Conservation (phyloP, 2,888 invertebrate species). For the Ichneumoninae sp. region DNA sequence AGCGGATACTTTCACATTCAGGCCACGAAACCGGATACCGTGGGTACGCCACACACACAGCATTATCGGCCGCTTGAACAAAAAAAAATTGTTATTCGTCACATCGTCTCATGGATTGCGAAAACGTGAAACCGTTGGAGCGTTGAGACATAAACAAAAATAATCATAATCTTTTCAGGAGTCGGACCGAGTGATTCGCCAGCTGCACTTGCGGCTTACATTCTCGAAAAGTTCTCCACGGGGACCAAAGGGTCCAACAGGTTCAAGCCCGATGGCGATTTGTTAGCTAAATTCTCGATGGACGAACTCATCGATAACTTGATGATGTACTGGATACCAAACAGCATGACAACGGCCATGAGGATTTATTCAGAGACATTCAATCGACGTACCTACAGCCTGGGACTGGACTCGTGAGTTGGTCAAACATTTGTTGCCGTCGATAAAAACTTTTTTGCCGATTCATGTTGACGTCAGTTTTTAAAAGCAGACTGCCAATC, state of each 20-base stretch:
- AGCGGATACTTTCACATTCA: slow-evolving; percentile 86
- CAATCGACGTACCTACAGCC: slow-evolving; percentile 77
- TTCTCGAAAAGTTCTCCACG: slow-evolving; percentile 93
- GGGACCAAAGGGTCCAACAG: slow-evolving; percentile 87
- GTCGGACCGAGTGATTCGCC: slow-evolving; percentile 91
- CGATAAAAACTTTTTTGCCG: neutral
- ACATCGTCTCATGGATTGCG: slow-evolving; percentile 85
- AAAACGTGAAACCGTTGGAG: neutral
- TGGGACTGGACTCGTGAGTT: slow-evolving; percentile 84
- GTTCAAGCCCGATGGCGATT: slow-evolving; percentile 87
- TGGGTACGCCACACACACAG: slow-evolving; percentile 85
- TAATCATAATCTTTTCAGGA: slow-evolving; percentile 84
- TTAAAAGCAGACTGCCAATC: slow-evolving; percentile 70
- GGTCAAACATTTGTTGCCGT: neutral
- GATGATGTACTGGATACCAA: slow-evolving; percentile 86
- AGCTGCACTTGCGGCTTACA: slow-evolving; percentile 93
- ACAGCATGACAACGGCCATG: slow-evolving; percentile 85
- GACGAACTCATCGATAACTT: slow-evolving; percentile 85
- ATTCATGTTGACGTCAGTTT: neutral
- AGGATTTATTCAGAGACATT: slow-evolving; percentile 88
- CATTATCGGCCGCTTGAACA: neutral
- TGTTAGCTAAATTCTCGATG: slow-evolving; percentile 85
- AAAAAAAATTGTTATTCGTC: neutral
- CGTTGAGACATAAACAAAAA: neutral
- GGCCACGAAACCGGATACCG: slow-evolving; percentile 90